phyloP scores from a whole-genome alignment of 2,888 invertebrate genomes.

The Epicampocera succincta region DNA sequence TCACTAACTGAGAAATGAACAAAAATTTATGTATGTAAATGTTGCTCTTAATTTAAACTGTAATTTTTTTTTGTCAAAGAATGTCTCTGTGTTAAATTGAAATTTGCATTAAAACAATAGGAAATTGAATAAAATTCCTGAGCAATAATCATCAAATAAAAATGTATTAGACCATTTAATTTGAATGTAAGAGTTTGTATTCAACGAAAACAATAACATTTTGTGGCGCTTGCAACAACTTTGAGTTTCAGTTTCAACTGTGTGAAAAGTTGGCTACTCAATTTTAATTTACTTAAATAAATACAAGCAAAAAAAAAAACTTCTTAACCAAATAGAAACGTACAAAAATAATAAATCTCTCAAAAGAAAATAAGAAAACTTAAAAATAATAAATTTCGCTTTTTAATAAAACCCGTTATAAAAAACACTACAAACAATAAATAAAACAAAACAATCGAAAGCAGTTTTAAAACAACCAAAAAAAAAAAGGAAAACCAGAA shows the following conservation, averaged over 20 bases:
- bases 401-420: slow-evolving; percentile 66
- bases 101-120: slow-evolving; percentile 35
- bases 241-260: slow-evolving; percentile 32
- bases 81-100: slow-evolving; percentile 4
- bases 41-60: slow-evolving; percentile 21
- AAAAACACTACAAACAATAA: slow-evolving; percentile 11
- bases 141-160: slow-evolving; percentile 22
- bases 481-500: slow-evolving; percentile 28
- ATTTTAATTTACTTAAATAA: slow-evolving; percentile 15
- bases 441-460: slow-evolving; percentile 59
- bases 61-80: slow-evolving; percentile 26
- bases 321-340: background rate
- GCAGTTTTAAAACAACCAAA: slow-evolving; percentile 45
- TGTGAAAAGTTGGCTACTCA: slow-evolving; percentile 55
- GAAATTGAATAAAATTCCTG: slow-evolving; percentile 27
- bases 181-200: background rate
- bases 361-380: slow-evolving; percentile 27
- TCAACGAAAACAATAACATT: slow-evolving; percentile 1
- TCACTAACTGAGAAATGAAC: slow-evolving; percentile 13
- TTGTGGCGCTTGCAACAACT: slow-evolving; percentile 15
- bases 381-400: slow-evolving; percentile 64
- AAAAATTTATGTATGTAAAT: slow-evolving; percentile 1
- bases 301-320: slow-evolving; percentile 4
- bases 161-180: background rate
- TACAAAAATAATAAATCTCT: slow-evolving; percentile 27